A percentile compares a stretch with the other conserved stretches of the same genome.
phyloP scores from a whole-genome alignment of 2,888 invertebrate species.

The Girardia tigrina region DNA sequence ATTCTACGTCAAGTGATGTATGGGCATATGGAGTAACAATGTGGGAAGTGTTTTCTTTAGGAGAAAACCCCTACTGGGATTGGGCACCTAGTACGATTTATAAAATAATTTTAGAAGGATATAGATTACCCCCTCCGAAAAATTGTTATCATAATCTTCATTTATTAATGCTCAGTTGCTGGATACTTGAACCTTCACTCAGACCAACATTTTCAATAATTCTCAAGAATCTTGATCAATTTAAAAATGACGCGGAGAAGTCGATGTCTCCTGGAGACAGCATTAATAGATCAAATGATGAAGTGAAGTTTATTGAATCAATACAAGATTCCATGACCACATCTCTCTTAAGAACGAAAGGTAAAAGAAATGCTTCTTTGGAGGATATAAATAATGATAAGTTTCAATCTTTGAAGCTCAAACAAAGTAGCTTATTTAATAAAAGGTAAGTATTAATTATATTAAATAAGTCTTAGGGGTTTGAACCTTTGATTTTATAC shows the following conservation, averaged over 20 bases:
- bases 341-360: neutral
- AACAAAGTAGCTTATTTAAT: neutral
- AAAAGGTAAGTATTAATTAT: too few species aligned
- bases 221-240: slow-evolving; percentile 72
- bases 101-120: slow-evolving; percentile 92
- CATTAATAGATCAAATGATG: neutral
- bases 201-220: slow-evolving; percentile 82
- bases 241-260: neutral
- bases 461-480: too few species aligned
- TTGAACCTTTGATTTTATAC: too few species aligned
- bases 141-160: slow-evolving; percentile 95
- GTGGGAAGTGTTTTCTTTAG: slow-evolving; percentile 99
- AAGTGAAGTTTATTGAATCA: neutral
- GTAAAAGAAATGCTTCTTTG: neutral
- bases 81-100: slow-evolving; percentile 99
- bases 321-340: neutral
- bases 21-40: slow-evolving; percentile 98
- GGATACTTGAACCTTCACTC: slow-evolving; percentile 91
- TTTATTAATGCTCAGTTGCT: slow-evolving; percentile 92
- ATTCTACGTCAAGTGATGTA: slow-evolving; percentile 96
- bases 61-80: slow-evolving; percentile 97
- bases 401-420: neutral
- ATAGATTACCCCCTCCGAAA: slow-evolving; percentile 59
- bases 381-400: neutral
- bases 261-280: neutral